Percentiles rank a stretch among this genome's conserved stretches.
Evolutionary conservation across 2,797 vertebrate genomes (phyloP).

Genomic region (Etheostoma nigrum): DNA sequence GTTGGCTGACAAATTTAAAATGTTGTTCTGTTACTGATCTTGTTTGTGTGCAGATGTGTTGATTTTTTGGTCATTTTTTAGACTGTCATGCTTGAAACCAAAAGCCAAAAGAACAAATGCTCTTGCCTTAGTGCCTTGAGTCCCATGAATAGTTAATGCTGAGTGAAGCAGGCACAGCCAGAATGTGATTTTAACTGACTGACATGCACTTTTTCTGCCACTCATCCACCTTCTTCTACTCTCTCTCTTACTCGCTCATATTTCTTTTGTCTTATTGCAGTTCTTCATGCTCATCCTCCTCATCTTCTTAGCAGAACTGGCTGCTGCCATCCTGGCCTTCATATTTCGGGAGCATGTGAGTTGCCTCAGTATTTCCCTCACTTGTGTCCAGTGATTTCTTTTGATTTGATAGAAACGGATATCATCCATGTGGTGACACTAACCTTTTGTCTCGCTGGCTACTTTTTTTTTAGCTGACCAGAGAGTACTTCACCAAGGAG

Average conservation of each 20-base stretch:
- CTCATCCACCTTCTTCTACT: slow-evolving; percentile 28
- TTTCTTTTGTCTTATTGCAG: slow-evolving; percentile 76
- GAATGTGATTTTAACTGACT: slow-evolving; percentile 56
- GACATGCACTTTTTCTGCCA: slow-evolving; percentile 50
- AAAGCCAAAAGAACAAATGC: slow-evolving; percentile 52
- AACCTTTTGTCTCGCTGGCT: slow-evolving; percentile 9
- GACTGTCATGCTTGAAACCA: slow-evolving; percentile 34
- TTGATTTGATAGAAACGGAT: background rate
- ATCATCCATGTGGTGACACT: slow-evolving; percentile 9
- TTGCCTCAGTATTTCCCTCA: slow-evolving; percentile 45
- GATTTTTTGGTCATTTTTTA: slow-evolving; percentile 52
- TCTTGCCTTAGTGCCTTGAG: slow-evolving; percentile 26
- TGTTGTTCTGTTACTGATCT: slow-evolving; percentile 39
- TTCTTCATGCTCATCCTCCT: slow-evolving; percentile 97
- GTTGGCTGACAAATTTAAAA: slow-evolving; percentile 71
- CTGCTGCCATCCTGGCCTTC: slow-evolving; percentile 94
- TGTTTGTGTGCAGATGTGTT: slow-evolving; percentile 47
- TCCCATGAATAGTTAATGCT: slow-evolving; percentile 73
- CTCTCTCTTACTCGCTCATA: slow-evolving; percentile 9
- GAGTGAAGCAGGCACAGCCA: slow-evolving; percentile 54
- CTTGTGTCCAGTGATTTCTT: slow-evolving; percentile 11
- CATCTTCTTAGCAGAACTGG: slow-evolving; percentile 96
- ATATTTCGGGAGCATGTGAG: slow-evolving; percentile 95
- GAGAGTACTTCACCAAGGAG: slow-evolving; percentile 95
- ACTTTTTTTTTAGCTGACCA: slow-evolving; percentile 86